A percentile compares a stretch with the other conserved stretches of the same genome.
Conservation (phyloP, 2,113 vertebrate species). For the Nicator chloris region DNA sequence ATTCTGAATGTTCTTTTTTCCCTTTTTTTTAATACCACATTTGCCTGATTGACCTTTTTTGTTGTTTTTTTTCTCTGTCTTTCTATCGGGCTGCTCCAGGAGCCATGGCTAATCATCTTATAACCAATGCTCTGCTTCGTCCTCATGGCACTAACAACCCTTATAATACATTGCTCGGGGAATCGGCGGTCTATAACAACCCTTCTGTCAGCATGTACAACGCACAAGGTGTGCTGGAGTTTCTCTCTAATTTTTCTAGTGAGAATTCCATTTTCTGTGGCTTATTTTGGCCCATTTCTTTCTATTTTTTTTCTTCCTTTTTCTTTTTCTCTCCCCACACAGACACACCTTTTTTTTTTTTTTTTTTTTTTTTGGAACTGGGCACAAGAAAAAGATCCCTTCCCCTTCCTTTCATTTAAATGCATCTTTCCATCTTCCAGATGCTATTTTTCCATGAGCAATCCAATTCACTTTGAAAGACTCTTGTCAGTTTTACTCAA, state of each 20-base stretch:
- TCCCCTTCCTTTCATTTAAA: conserved; percentile 35
- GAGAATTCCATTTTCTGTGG: conserved; percentile 77
- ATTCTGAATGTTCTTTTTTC: conserved; percentile 81
- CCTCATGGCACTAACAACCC: conserved; percentile 99
- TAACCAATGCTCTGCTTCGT: conserved; percentile 99
- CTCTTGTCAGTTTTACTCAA: conserved; percentile 20
- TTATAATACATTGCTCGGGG: conserved; percentile 99
- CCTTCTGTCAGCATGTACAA: conserved; percentile 99
- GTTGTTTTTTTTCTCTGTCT: conserved; percentile 84
- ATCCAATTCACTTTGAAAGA: conserved; percentile 58
- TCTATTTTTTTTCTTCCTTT: not conserved
- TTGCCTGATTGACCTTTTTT: conserved; percentile 91
- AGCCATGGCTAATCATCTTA: conserved; percentile 99
- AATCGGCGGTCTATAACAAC: conserved; percentile 99
- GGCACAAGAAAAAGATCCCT: not conserved
- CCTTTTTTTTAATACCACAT: conserved; percentile 80
- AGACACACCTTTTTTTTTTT: not conserved
- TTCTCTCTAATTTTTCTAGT: conserved; percentile 78
- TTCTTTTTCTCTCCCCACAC: not conserved
- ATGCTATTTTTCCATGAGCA: conserved; percentile 63
- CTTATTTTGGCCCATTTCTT: conserved; percentile 71
- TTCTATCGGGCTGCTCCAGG: conserved; percentile 94
- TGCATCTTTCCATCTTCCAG: conserved; percentile 66
- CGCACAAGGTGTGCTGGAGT: conserved; percentile 97
- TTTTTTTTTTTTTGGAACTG: not conserved